These are phyloP conservation scores for Oryzias javanicus DNA, from an alignment of 2,113 vertebrate genomes.

Conservation along the genomic window DNA sequence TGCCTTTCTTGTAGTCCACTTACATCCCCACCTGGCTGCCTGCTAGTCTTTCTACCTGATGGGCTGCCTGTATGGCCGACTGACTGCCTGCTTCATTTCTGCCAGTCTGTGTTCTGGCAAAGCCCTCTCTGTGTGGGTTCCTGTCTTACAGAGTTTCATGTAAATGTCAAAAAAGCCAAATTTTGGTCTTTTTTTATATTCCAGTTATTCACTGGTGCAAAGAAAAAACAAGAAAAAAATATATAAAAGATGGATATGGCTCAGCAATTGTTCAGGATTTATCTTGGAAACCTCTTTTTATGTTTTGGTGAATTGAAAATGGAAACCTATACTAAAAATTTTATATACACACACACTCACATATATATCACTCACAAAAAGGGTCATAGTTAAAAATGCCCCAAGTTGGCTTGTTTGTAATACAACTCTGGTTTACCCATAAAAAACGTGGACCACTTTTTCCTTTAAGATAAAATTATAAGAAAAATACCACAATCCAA, in stretches of 20 bases:
- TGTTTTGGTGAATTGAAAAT: too few species aligned
- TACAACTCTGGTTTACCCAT: too few species aligned
- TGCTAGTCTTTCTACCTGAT: conserved; percentile 39
- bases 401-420: too few species aligned
- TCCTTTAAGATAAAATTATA: too few species aligned
- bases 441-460: too few species aligned
- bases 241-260: background rate
- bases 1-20: conserved; percentile 49
- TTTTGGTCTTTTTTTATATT: background rate
- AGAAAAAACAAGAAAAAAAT: background rate
- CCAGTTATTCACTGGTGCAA: background rate
- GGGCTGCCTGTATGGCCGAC: conserved; percentile 30
- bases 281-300: too few species aligned
- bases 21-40: conserved; percentile 41
- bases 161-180: background rate
- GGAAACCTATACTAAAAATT: too few species aligned
- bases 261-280: too few species aligned
- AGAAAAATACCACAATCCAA: too few species aligned
- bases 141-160: conserved; percentile 23
- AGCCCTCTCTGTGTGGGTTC: conserved; percentile 15
- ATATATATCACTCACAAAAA: too few species aligned
- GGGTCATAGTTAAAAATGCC: too few species aligned
- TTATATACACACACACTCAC: too few species aligned
- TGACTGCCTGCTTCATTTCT: conserved; percentile 26
- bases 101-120: conserved; percentile 13